Percentiles rank a stretch among this genome's conserved stretches.
phyloP scores from a whole-genome alignment of 2,113 vertebrate species.

The Scatophagus argus region DNA sequence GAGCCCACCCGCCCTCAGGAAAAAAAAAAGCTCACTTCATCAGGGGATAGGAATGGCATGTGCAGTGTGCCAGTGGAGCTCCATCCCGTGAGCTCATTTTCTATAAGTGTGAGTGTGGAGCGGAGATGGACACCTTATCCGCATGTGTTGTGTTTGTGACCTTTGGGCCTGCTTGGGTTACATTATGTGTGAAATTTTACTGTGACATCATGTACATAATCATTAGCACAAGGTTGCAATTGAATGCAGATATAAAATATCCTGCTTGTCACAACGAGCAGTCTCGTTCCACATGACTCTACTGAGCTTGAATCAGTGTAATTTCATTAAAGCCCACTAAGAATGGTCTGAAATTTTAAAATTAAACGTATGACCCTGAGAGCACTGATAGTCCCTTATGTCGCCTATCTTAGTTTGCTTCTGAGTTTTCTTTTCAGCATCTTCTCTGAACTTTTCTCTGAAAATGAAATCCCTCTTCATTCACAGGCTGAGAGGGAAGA shows the following conservation, averaged over 20 bases:
- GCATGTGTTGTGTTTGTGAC: conserved; percentile 60
- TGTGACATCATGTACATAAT: conserved; percentile 64
- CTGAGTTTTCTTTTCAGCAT: conserved; percentile 6
- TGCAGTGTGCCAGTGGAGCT: conserved; percentile 37
- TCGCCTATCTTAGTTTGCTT: neutral
- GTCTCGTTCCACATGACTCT: neutral
- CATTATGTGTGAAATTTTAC: conserved; percentile 59
- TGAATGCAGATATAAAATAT: conserved; percentile 22
- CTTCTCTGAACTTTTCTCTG: conserved; percentile 26
- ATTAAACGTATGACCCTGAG: neutral
- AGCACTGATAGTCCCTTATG: neutral
- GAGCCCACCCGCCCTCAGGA: conserved; percentile 39
- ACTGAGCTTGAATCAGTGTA: neutral
- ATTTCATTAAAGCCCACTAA: neutral
- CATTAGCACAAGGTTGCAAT: conserved; percentile 57
- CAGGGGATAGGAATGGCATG: conserved; percentile 71
- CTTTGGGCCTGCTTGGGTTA: conserved; percentile 59
- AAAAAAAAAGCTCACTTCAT: conserved; percentile 54
- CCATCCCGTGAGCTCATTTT: conserved; percentile 66
- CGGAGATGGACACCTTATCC: conserved; percentile 24
- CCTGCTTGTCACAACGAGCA: neutral
- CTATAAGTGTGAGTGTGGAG: conserved; percentile 40
- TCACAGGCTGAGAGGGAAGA: neutral
- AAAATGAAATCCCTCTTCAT: conserved; percentile 39
- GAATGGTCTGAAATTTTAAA: neutral